Percentiles rank a stretch among this genome's conserved stretches.
phyloP scores from a whole-genome alignment of 1,140 invertebrate genomes.

The Brevipalpus yothersi region DNA sequence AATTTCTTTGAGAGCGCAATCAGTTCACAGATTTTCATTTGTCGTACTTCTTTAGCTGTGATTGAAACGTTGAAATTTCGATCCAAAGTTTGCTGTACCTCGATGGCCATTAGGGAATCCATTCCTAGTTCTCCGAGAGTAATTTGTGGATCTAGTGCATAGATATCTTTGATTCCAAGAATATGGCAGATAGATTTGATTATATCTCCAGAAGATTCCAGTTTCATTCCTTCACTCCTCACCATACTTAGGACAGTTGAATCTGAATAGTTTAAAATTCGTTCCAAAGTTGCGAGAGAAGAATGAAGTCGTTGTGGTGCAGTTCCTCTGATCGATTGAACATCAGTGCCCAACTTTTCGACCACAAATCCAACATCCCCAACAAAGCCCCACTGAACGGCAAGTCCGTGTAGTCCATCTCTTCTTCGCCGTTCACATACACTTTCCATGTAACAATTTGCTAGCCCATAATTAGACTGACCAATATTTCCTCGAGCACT shows the following conservation, averaged over 20 bases:
- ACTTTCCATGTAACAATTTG: conserved; percentile 86
- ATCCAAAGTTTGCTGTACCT: conserved; percentile 40
- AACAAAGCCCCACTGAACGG: conserved; percentile 93
- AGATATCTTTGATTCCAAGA: conserved; percentile 44
- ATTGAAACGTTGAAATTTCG: conserved; percentile 9
- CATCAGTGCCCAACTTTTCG: conserved; percentile 38
- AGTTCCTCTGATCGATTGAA: conserved; percentile 65
- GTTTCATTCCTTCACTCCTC: conserved; percentile 24
- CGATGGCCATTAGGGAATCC: conserved; percentile 89
- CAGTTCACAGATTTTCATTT: conserved; percentile 3
- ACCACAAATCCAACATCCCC: conserved; percentile 77
- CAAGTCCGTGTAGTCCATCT: conserved; percentile 42
- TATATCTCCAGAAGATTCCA: conserved; percentile 19
- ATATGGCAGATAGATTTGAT: conserved; percentile 19
- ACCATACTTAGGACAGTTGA: conserved; percentile 9
- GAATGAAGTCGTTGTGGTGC: conserved; percentile 73
- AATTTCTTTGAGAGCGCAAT: conserved; percentile 3
- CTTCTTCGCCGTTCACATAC: conserved; percentile 26
- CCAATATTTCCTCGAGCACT: neutral
- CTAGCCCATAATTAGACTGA: conserved; percentile 21
- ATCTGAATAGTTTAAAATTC: conserved; percentile 25
- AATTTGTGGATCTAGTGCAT: conserved; percentile 42
- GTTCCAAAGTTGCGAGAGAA: conserved; percentile 57
- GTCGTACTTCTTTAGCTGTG: conserved; percentile 5
- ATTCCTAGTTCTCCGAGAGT: conserved; percentile 75